Base-by-base conservation (phyloP, 2,888 invertebrate genomes). In the Pasiphila rectangulata region DNA sequence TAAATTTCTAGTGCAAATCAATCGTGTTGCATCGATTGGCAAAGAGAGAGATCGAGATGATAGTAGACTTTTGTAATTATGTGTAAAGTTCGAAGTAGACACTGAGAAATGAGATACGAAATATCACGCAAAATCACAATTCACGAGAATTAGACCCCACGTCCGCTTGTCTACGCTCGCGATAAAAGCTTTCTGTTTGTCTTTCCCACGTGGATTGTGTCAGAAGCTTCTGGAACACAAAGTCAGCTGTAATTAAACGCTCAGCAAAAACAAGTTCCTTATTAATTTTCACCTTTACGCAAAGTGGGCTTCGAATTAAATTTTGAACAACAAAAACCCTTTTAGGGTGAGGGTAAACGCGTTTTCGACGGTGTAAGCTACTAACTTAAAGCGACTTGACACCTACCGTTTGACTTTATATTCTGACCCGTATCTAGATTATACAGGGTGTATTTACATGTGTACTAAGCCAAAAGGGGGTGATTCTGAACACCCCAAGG, bases 321-420 rank as follows among this genome's bases (percentile, higher is more conserved):
- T 76, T 72, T 73, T 63, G 71, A 69, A 67, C 64, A 63, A 69
- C 64, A 63, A 70, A 74, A 70, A 63, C 71, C 72, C 69, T 69
- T 76, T 72, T 67, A 54, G 48, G 63, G 51, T 48, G 49, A 56
- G 53, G 62, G 65, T 68, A 72, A 73, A 72, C 69, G 72, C 54
- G 59, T 58, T 61, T 64, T 58, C 38, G 10, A 15, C 48, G 51
- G 54, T 44, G 36, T 44, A 54, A 58, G 52, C 41, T 1, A 54
- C 1, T 42, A 39, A 50, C 46, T 35, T 15, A 4, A n/a, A 49
- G 52, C 51, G 55, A 38, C 29, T 21, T 3, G 16, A 4, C 9
- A 30, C 12, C 13, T 10, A 10, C n/a, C n/a, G n/a, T n/a, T n/a
- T 6, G 7, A 13, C 12, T 3, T 13, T 4, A 25, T 12, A 13